phyloP scores from a whole-genome alignment of 2,113 vertebrate genomes.

The Donacobius atricapilla region DNA sequence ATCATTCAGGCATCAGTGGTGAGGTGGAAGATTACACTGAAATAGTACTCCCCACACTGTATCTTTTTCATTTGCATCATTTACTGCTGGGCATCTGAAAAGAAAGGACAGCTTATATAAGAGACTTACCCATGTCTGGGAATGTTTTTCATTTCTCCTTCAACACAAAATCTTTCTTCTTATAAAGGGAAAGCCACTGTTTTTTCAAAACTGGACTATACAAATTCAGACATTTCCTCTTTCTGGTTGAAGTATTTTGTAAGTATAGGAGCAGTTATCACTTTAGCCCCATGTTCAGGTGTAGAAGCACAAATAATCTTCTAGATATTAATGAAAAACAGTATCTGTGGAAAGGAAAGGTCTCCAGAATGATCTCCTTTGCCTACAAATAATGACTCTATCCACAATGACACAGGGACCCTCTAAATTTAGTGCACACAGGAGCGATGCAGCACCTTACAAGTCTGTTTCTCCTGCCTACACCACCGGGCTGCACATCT shows the following conservation, averaged over 20 bases:
- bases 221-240: slow-evolving; percentile 43
- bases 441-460: not conserved
- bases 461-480: not conserved
- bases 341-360: not conserved
- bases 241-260: slow-evolving; percentile 2
- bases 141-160: slow-evolving; percentile 42
- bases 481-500: fast-evolving
- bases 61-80: slow-evolving; percentile 51
- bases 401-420: not conserved
- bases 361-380: not conserved
- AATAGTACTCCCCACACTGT: slow-evolving; percentile 26
- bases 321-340: not conserved
- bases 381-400: not conserved
- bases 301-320: not conserved
- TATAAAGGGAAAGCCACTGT: not conserved
- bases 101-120: slow-evolving; percentile 48
- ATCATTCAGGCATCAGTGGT: slow-evolving; percentile 42
- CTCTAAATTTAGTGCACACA: not conserved
- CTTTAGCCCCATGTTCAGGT: not conserved
- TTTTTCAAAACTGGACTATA: slow-evolving; percentile 22
- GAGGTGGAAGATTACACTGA: slow-evolving; percentile 44
- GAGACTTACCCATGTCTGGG: slow-evolving; percentile 4
- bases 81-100: slow-evolving; percentile 52
- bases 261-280: not conserved
- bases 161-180: slow-evolving; percentile 28